Percentiles rank a stretch among this genome's conserved stretches.
Evolutionary conservation across 30 jellyfish, hydroid and myxozoan genomes (phyloP).

Genomic region (Chironex yamaguchii): DNA sequence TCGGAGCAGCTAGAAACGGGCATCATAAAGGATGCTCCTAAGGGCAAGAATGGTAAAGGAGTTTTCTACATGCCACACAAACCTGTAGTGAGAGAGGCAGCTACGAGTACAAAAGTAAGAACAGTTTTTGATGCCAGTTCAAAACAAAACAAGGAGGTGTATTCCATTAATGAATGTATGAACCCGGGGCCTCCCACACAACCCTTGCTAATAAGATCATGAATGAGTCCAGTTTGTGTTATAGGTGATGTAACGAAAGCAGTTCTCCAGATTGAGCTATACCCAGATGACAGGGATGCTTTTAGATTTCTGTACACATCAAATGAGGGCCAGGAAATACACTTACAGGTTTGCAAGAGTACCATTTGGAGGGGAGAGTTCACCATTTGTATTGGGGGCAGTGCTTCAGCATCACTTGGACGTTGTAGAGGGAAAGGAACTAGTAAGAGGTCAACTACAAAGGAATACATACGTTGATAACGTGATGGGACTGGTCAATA

Average conservation of each 20-base stretch:
- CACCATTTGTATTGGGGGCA: conserved; percentile 2
- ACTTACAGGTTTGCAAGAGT: conserved; percentile 4
- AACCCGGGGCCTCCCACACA: too few species aligned
- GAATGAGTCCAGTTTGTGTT: too few species aligned
- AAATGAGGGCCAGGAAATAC: too few species aligned
- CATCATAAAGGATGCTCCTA: conserved; percentile 55
- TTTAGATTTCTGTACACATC: too few species aligned
- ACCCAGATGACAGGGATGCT: too few species aligned
- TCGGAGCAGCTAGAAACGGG: conserved; percentile 44
- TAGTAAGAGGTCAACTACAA: background rate
- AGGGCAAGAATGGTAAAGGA: conserved; percentile 28
- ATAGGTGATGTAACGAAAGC: too few species aligned
- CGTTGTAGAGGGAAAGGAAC: background rate
- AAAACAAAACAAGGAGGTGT: conserved; percentile 47
- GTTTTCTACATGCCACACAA: conserved; percentile 59
- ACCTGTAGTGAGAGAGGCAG: conserved; percentile 64
- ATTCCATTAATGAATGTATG: conserved; percentile 64
- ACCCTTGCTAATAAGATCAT: too few species aligned
- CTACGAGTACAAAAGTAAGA: conserved; percentile 48
- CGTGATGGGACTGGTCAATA: background rate
- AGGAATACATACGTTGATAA: conserved; percentile 1
- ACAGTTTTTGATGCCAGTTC: conserved; percentile 76
- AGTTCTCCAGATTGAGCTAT: too few species aligned
- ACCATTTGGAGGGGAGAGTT: conserved; percentile 14
- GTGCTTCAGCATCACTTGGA: background rate